A percentile compares a stretch with the other conserved stretches of the same genome.
These are phyloP conservation scores for Zingel zingel DNA, from an alignment of 2,113 vertebrate genomes.

Conservation along the genomic window DNA sequence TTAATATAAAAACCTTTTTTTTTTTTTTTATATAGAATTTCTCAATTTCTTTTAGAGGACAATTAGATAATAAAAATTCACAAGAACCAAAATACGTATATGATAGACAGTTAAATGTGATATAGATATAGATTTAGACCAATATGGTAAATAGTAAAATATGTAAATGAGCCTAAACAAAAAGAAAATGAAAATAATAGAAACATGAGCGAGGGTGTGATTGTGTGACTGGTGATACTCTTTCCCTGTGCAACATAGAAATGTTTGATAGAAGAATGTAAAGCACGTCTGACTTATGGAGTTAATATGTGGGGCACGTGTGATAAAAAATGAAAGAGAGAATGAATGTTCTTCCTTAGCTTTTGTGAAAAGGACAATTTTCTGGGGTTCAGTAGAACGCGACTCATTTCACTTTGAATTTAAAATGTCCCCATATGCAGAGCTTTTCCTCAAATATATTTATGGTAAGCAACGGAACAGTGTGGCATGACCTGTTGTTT, in stretches of 20 bases:
- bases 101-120: background rate
- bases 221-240: background rate
- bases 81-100: background rate
- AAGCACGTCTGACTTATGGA: constrained; percentile 10
- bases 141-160: no score
- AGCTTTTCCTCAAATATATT: constrained; percentile 48
- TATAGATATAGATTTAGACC: background rate
- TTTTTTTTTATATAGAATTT: background rate
- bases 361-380: constrained; percentile 39
- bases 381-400: constrained; percentile 22
- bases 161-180: background rate
- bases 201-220: background rate
- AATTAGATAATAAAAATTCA: background rate
- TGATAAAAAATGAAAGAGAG: constrained; percentile 54
- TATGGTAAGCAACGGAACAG: constrained; percentile 30
- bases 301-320: constrained; percentile 50
- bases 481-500: constrained; percentile 16
- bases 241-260: background rate
- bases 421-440: constrained; percentile 58
- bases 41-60: background rate
- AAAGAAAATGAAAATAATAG: background rate
- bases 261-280: constrained; percentile 24
- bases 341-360: constrained; percentile 18
- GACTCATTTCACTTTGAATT: constrained; percentile 62
- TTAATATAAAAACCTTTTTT: background rate